These are phyloP conservation scores for Microctonus brassicae DNA, from an alignment of 2,888 invertebrate species.

Conservation along the genomic window DNA sequence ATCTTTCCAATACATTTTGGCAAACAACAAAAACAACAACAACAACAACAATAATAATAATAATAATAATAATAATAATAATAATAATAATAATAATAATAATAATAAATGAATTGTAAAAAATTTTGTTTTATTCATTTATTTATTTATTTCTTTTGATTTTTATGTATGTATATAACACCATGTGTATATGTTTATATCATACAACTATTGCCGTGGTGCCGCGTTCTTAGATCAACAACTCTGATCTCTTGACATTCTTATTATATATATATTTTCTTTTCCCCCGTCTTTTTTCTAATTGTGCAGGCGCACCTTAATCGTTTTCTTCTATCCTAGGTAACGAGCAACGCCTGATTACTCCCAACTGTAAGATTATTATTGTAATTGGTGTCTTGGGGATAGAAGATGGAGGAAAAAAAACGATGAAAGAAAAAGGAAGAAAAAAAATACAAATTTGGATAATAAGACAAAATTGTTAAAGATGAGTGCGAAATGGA, in stretches of 20 bases:
- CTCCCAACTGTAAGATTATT: constrained; percentile 8
- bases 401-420: not conserved
- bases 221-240: constrained; percentile 7
- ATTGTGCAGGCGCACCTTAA: constrained; percentile 19
- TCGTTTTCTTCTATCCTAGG: constrained; percentile 25
- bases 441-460: not conserved
- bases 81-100: too few relatives aligned
- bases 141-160: too few relatives aligned
- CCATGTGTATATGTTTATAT: not conserved
- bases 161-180: not conserved
- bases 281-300: not conserved
- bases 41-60: too few relatives aligned
- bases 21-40: too few relatives aligned
- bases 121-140: too few relatives aligned
- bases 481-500: constrained; percentile 13
- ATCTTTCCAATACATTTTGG: too few relatives aligned
- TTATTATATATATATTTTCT: not conserved
- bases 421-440: not conserved
- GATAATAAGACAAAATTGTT: not conserved
- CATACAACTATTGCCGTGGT: not conserved
- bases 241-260: constrained; percentile 23
- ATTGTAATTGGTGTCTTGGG: constrained; percentile 1
- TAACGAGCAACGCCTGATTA: constrained; percentile 22
- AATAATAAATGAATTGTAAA: too few relatives aligned
- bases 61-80: too few relatives aligned